phyloP scores from a whole-genome alignment of 2,888 invertebrate species.

The Griposia aprilina region DNA sequence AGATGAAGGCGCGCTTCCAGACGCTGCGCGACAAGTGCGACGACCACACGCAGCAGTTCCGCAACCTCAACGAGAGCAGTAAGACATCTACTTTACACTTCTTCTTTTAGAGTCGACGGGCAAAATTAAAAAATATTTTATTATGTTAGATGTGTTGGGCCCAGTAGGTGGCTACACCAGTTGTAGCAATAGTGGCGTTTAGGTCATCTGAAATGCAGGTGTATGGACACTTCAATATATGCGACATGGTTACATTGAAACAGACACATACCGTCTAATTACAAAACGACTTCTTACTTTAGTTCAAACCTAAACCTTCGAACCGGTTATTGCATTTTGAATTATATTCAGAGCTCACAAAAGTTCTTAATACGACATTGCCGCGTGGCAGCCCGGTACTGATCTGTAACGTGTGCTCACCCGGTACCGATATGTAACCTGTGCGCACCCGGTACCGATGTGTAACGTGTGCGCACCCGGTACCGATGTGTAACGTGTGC shows the following conservation, averaged over 20 bases:
- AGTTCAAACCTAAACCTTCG: neutral
- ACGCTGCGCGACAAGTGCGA: slow-evolving; percentile 93
- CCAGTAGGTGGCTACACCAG: no score
- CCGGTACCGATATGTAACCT: no score
- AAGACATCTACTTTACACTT: neutral
- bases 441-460: no score
- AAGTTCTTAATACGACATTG: neutral
- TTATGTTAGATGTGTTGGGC: neutral
- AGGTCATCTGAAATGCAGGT: neutral
- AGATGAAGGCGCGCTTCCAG: slow-evolving; percentile 93
- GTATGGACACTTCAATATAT: neutral
- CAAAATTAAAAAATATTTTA: neutral
- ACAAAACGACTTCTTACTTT: neutral
- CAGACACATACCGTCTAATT: neutral
- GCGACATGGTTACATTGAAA: neutral
- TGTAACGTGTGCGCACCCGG: no score
- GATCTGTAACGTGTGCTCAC: no score
- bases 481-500: no score
- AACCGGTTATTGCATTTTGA: neutral
- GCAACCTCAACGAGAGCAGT: slow-evolving; percentile 93
- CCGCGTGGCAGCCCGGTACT: no score
- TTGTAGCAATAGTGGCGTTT: neutral
- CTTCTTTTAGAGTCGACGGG: neutral
- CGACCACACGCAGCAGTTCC: slow-evolving; percentile 92
- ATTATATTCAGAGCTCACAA: neutral